Evolutionary conservation across 2,888 invertebrate genomes (phyloP).

Genomic region (Muscina levida): DNA sequence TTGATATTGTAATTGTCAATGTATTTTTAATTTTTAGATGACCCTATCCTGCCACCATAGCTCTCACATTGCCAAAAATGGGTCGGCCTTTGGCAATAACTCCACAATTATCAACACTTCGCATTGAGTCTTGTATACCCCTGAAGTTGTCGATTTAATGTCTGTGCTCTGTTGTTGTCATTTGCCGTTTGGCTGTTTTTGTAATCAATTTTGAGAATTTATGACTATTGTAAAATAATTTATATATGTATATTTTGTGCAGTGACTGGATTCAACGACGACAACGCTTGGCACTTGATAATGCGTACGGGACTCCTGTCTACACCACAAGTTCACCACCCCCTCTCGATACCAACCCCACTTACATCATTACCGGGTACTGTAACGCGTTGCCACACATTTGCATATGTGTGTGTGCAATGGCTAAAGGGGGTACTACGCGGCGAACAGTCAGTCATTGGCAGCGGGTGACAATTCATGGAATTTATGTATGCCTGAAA

Average conservation of each 20-base stretch:
- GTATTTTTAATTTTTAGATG: slow-evolving; percentile 37
- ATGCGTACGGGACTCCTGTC: slow-evolving; percentile 17
- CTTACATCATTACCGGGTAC: not conserved
- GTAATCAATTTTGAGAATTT: slow-evolving; percentile 47
- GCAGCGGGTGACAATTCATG: slow-evolving; percentile 10
- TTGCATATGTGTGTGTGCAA: not conserved
- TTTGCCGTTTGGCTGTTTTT: slow-evolving; percentile 7
- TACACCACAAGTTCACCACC: not conserved
- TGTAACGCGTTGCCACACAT: too few relatives aligned
- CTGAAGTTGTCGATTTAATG: not conserved
- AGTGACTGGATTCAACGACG: not conserved
- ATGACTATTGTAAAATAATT: slow-evolving; percentile 52
- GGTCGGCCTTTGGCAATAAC: not conserved
- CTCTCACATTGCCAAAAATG: not conserved
- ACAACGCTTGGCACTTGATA: slow-evolving; percentile 12
- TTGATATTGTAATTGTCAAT: slow-evolving; percentile 11
- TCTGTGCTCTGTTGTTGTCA: not conserved
- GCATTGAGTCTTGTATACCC: not conserved
- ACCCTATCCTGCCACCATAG: slow-evolving; percentile 8
- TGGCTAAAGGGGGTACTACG: not conserved
- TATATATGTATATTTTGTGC: slow-evolving; percentile 45
- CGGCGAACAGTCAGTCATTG: too few relatives aligned
- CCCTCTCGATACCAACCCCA: not conserved
- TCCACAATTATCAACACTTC: not conserved
- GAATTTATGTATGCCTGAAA: slow-evolving; percentile 58